Percentiles rank a stretch among this genome's conserved stretches.
These are phyloP conservation scores for Antitype chi DNA, from an alignment of 2,888 invertebrate species.

Conservation along the genomic window DNA sequence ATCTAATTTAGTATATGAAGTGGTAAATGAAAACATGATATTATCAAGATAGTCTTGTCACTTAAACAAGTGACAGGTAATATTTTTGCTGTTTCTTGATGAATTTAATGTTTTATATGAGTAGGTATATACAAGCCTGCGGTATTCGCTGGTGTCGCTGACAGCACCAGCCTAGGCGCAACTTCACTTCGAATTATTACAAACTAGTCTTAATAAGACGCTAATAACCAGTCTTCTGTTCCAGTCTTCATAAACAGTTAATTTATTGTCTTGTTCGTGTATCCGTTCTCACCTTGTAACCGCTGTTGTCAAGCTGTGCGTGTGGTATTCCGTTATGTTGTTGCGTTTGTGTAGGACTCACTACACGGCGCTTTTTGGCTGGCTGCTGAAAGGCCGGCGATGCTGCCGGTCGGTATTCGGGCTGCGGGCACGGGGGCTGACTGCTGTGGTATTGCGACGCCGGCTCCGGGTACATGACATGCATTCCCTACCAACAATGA, in stretches of 20 bases:
- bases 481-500: constrained; percentile 92
- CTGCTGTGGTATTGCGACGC: constrained; percentile 87
- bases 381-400: constrained; percentile 85
- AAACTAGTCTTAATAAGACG: constrained; percentile 17
- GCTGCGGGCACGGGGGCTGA: constrained; percentile 83
- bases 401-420: constrained; percentile 82
- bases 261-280: constrained; percentile 26
- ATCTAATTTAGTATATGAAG: not conserved
- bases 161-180: not conserved
- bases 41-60: constrained; percentile 9
- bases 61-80: not conserved
- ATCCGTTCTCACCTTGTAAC: constrained; percentile 81
- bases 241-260: constrained; percentile 38
- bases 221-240: constrained; percentile 7
- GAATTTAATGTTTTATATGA: not conserved
- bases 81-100: not conserved
- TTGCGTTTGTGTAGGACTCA: constrained; percentile 79
- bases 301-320: constrained; percentile 77
- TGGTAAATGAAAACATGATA: not conserved
- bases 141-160: not conserved
- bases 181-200: not conserved
- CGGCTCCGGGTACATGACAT: constrained; percentile 95
- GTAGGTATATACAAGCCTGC: not conserved
- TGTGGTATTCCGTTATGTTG: constrained; percentile 71
- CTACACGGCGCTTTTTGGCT: constrained; percentile 86